Evolutionary conservation across 2,797 vertebrate genomes (phyloP).

Genomic region (Liasis olivaceus): DNA sequence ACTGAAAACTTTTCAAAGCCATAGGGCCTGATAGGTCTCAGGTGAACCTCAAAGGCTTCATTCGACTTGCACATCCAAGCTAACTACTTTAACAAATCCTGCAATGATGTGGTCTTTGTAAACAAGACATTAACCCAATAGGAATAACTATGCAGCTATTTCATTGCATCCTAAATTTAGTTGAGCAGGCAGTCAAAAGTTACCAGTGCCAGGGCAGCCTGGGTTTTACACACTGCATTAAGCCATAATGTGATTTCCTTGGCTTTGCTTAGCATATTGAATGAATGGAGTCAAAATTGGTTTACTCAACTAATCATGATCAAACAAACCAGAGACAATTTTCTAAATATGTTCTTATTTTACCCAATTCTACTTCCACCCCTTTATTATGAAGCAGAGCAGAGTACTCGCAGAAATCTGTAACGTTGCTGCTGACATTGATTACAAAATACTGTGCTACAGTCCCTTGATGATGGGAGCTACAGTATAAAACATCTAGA

Average conservation of each 20-base stretch:
- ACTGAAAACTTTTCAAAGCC: background rate
- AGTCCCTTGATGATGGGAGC: background rate
- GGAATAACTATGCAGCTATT: background rate
- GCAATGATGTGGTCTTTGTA: background rate
- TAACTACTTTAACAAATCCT: background rate
- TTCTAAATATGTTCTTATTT: background rate
- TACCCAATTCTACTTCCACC: background rate
- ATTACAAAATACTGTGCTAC: background rate
- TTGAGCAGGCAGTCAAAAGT: background rate
- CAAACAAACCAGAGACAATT: background rate
- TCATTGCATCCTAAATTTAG: background rate
- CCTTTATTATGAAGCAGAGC: background rate
- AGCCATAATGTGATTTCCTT: background rate
- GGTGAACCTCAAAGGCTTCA: background rate
- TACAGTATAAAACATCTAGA: too few relatives aligned
- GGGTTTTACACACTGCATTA: background rate
- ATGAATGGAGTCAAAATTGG: background rate
- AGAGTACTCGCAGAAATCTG: background rate
- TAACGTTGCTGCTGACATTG: background rate
- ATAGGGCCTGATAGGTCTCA: background rate
- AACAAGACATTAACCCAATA: too few relatives aligned
- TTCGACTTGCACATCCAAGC: background rate
- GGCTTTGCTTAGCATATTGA: background rate
- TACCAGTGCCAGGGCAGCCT: background rate
- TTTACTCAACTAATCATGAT: background rate